Evolutionary conservation across 1,140 invertebrate genomes (phyloP).

Genomic region (Drosophila funebris): DNA sequence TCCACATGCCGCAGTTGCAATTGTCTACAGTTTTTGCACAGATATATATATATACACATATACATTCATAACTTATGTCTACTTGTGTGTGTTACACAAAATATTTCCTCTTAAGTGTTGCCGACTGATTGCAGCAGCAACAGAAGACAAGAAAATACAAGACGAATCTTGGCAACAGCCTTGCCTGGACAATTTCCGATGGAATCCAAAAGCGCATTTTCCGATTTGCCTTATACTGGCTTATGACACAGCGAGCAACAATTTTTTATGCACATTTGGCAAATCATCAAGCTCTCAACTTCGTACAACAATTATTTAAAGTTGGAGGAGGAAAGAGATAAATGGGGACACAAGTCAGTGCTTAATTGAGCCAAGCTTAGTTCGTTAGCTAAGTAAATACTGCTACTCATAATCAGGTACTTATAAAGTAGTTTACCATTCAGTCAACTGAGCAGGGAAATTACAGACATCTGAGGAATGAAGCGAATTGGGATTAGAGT

Average conservation of each 20-base stretch:
- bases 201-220: constrained; percentile 53
- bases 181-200: constrained; percentile 46
- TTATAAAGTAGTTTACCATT: constrained; percentile 2
- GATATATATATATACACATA: not conserved
- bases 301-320: not conserved
- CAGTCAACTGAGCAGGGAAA: not conserved
- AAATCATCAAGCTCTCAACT: constrained; percentile 15
- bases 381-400: constrained; percentile 60
- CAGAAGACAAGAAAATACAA: not conserved
- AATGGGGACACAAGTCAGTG: not conserved
- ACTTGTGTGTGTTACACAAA: constrained; percentile 17
- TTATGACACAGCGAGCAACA: constrained; percentile 51
- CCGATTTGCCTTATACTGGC: constrained; percentile 49
- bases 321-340: not conserved
- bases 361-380: constrained; percentile 54
- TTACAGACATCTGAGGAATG: not conserved
- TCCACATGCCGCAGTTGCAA: constrained; percentile 6
- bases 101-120: constrained; percentile 46
- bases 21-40: not conserved
- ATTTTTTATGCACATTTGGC: constrained; percentile 29
- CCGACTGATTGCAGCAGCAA: constrained; percentile 10
- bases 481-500: not conserved
- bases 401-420: constrained; percentile 1
- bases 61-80: not conserved
- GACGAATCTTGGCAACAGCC: constrained; percentile 33